These are phyloP conservation scores for Struthio camelus DNA, from an alignment of 2,113 vertebrate genomes.

Conservation along the genomic window DNA sequence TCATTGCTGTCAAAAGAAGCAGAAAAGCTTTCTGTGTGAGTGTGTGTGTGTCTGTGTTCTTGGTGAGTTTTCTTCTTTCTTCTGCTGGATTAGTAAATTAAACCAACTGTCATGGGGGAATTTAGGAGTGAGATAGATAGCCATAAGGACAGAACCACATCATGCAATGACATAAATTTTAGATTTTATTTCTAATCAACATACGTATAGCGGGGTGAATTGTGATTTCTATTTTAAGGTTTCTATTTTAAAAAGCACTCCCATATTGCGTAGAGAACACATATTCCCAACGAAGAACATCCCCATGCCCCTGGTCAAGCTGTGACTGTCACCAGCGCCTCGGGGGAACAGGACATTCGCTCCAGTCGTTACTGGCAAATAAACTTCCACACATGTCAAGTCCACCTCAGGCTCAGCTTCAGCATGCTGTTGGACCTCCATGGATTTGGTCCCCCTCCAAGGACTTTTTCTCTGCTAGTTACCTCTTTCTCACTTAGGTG, in stretches of 20 bases:
- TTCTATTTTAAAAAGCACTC: background rate
- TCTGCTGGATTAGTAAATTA: background rate
- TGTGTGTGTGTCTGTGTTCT: no score
- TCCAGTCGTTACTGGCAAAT: background rate
- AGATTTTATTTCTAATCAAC: background rate
- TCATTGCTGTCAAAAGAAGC: background rate
- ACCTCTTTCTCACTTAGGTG: background rate
- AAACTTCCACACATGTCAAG: background rate
- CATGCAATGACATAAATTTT: background rate
- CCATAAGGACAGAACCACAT: background rate
- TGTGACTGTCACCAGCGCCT: rapidly evolving
- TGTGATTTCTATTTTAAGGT: background rate
- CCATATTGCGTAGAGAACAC: rapidly evolving
- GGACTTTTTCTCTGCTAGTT: background rate
- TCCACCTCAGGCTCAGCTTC: background rate
- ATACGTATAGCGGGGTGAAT: background rate
- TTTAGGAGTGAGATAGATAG: background rate
- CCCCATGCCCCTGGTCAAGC: background rate
- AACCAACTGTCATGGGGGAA: background rate
- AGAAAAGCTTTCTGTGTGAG: background rate
- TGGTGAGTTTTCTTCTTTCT: background rate
- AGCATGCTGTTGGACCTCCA: background rate
- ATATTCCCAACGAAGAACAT: background rate
- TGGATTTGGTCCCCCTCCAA: background rate
- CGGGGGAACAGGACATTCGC: background rate